Conservation (phyloP, 2,888 invertebrate genomes). For the Synanthedon tipuliformis region DNA sequence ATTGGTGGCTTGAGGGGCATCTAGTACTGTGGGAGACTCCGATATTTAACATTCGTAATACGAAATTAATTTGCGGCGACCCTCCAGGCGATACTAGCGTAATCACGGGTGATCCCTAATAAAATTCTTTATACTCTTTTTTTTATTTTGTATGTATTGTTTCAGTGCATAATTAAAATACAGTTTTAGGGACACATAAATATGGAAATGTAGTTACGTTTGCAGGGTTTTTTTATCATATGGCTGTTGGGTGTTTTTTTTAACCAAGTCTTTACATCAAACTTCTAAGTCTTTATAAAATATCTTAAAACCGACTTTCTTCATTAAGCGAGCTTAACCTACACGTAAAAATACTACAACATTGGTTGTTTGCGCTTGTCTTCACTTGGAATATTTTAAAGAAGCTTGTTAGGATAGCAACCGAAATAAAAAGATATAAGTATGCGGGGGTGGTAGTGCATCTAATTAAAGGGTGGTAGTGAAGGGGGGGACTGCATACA, state of each 20-base stretch:
- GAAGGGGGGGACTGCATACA: conserved; percentile 28
- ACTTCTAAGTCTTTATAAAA: no score
- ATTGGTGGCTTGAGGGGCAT: conserved; percentile 21
- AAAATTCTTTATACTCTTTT: not conserved
- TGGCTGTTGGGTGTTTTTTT: no score
- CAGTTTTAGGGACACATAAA: not conserved
- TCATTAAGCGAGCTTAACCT: no score
- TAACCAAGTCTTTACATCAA: no score
- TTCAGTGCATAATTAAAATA: not conserved
- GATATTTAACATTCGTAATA: conserved; percentile 38
- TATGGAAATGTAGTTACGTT: not conserved
- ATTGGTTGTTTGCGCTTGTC: no score
- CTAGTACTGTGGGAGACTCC: conserved; percentile 7
- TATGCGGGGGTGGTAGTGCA: conserved; percentile 26
- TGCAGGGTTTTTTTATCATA: no score
- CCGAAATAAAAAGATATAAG: conserved; percentile 28
- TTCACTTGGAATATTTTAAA: not conserved
- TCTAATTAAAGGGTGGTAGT: conserved; percentile 32
- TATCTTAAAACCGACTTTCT: no score
- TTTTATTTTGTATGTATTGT: not conserved
- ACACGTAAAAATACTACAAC: no score
- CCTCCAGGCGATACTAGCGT: conserved; percentile 22
- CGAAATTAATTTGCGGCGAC: conserved; percentile 46
- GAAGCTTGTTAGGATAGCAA: conserved; percentile 25
- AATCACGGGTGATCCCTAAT: conserved; percentile 18